These are phyloP conservation scores for Recurvirostra avosetta DNA, from an alignment of 2,113 vertebrate genomes.

Conservation along the genomic window DNA sequence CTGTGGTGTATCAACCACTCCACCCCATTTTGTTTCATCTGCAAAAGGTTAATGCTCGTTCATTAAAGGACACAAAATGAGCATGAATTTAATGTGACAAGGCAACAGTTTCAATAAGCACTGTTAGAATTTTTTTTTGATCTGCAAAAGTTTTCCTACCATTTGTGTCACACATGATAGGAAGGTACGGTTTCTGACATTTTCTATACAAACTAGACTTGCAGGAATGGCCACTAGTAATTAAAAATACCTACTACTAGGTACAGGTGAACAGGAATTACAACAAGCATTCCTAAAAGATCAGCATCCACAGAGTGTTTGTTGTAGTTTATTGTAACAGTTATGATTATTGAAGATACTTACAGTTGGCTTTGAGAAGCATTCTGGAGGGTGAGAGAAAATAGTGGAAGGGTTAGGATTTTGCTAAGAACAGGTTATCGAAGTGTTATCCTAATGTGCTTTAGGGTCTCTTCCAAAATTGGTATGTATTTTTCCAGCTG, in stretches of 20 bases:
- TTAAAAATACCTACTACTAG: neutral
- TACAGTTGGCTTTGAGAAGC: neutral
- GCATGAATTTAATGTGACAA: neutral
- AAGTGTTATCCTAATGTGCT: neutral
- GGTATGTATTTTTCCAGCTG: neutral
- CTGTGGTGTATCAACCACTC: neutral
- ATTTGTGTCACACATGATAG: neutral
- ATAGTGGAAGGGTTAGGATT: neutral
- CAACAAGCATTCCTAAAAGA: neutral
- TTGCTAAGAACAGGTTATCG: neutral
- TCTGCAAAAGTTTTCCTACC: neutral
- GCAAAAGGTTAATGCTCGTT: neutral
- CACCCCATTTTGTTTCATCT: neutral
- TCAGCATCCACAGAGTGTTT: neutral
- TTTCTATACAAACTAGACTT: neutral
- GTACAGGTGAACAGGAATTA: neutral
- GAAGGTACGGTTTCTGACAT: neutral
- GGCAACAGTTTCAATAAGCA: neutral
- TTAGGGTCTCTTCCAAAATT: neutral
- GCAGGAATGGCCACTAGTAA: neutral
- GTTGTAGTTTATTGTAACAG: neutral
- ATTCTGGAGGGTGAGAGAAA: neutral
- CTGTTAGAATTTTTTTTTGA: neutral
- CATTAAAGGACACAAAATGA: neutral
- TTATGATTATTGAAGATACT: neutral